Base-by-base conservation (phyloP, 2,888 invertebrate genomes). In the Melieria picta region DNA sequence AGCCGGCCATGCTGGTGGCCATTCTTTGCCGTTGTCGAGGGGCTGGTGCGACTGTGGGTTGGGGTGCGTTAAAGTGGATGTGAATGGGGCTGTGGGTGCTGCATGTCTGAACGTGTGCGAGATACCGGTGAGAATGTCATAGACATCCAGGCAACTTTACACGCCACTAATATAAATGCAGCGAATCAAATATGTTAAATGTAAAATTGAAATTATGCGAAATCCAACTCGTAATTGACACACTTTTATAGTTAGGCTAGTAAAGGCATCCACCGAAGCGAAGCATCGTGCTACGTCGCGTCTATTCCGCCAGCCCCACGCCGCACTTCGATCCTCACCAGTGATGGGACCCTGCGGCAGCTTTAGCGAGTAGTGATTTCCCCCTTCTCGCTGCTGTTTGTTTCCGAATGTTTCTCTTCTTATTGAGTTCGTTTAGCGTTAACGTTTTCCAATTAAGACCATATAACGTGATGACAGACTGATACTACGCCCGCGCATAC, bases 381-480 rank as follows among this genome's bases (percentile, higher is more conserved):
- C 7, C 5, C 48, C 42, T 64, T 13, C 52, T 52, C 13, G 43
- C 16, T 42, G 30, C 30, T 30, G 30, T 48, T 48, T 13, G 11
- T 58, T n/a, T 47, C n/a, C n/a, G 9, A n/a, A 48, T 67, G 11
- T 48, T 48, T 58, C n/a, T 58, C 11, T 48, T 58, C 16, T 48
- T 11, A 43, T 11, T 55, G 7, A 9, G 9, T 43, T 47, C 13
- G 9, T 57, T 43, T 57, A 11, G 30, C 55, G 16, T 10, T 65
- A 43, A 30, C 30, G 30, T 30, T 30, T 30, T 30, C 45, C 46
- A 65, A 10, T 48, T 30, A 43, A 63, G 71, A 71, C 70, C 67
- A 60, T n/a, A 64, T 65, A 60, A 63, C 67, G 73, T 63, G 67
- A 73, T 60, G 48, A 48, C 65, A 68, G 73, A 73, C 73, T 73